phyloP scores from a whole-genome alignment of 2,888 invertebrate species.

The Nematopogon swammerdamellus region DNA sequence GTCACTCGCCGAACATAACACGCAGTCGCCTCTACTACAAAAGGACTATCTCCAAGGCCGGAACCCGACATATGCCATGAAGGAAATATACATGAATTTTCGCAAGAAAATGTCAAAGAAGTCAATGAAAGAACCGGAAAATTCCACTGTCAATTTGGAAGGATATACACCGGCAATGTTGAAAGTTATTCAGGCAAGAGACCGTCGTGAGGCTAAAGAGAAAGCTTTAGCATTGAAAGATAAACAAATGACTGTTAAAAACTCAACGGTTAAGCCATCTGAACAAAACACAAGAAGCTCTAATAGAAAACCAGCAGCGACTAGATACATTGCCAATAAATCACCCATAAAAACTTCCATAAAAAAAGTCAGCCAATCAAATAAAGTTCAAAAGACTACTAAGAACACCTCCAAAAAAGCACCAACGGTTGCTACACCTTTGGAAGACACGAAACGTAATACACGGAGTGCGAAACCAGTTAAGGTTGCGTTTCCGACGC shows the following conservation, averaged over 20 bases:
- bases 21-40: constrained; percentile 32
- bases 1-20: constrained; percentile 24
- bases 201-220: constrained; percentile 41
- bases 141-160: constrained; percentile 20
- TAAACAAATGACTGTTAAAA: constrained; percentile 10
- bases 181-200: constrained; percentile 41
- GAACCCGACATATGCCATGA: constrained; percentile 71
- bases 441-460: too few relatives aligned
- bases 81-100: constrained; percentile 60
- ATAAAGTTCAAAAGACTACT: too few relatives aligned
- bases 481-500: background rate
- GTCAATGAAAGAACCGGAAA: constrained; percentile 25
- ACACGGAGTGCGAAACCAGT: too few relatives aligned
- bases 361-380: too few relatives aligned
- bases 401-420: too few relatives aligned
- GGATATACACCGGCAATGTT: constrained; percentile 60
- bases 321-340: too few relatives aligned
- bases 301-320: too few relatives aligned
- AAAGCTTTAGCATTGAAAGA: constrained; percentile 26
- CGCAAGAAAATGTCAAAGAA: constrained; percentile 48
- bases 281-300: too few relatives aligned
- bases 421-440: too few relatives aligned
- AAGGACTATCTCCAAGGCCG: constrained; percentile 45
- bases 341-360: too few relatives aligned
- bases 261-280: too few relatives aligned